Evolutionary conservation across 2,113 vertebrate genomes (phyloP), one percentile per base, ranked within the genome.

Genomic region (Centropristis striata): DNA sequence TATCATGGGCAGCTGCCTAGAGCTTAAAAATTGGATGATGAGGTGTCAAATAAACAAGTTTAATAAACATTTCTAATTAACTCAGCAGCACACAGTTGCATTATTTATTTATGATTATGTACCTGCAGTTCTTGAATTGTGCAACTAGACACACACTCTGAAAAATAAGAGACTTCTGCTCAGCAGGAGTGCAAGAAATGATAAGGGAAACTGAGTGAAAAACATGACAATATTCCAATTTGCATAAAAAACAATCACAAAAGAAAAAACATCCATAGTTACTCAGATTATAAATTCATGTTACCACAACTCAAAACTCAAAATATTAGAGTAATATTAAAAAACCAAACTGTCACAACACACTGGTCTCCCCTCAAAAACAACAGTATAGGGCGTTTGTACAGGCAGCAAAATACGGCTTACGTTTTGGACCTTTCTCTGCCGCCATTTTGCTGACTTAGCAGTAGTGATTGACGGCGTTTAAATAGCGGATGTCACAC

Each of bases 41-140:
- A 63, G 12, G 23, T 44, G 37, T 60, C 74, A 61, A 65, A 71
- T 53, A 88, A 85, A 82, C 47, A 71, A 66, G 65, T 68, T 71
- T 42, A 65, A 75, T 60, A 74, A 63, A 73, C 20, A 65, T 36
- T 36, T 78, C 65, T 75, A 75, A 85, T 83, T 78, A 74, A 79
- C 58, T 67, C 58, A 54, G 64, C 44, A 66, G 68, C 20, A 2
- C 21, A 66, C 18, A 60, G 8, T 32, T 58, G n/a, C 39, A 61
- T 81, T 79, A 46, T 85, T 72, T 66, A 47, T 72, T 77, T 49
- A 76, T 50, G 14, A 13, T 78, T 23, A 70, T 55, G 57, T 57
- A 84, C 63, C 53, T 77, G 75, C 64, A 32, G 25, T 81, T 66
- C 66, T 25, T 15, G 9, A 71, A 46, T 39, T 27, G 39, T 61